Conservation (phyloP, 2,888 invertebrate species). For the Philereme transversata region DNA sequence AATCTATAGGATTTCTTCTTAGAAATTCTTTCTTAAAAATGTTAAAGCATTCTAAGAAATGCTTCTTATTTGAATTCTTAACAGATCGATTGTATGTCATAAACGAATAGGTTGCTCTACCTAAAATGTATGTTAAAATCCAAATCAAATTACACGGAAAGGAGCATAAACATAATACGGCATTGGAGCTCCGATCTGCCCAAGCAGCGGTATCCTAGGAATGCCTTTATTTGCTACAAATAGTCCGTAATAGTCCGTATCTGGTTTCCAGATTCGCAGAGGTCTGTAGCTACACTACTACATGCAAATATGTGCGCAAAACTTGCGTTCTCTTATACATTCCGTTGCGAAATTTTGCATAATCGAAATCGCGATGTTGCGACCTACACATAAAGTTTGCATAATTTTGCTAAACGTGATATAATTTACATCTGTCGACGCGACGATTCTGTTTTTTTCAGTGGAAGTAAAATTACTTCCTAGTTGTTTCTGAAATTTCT, state of each 20-base stretch:
- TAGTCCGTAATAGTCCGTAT: conserved; percentile 40
- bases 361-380: conserved; percentile 41
- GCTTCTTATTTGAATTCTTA: background rate
- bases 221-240: conserved; percentile 47
- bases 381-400: conserved; percentile 47
- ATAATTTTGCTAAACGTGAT: conserved; percentile 49
- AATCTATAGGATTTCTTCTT: too few species aligned
- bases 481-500: conserved; percentile 6
- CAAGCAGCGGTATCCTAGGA: conserved; percentile 45
- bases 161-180: conserved; percentile 11
- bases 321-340: conserved; percentile 38
- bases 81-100: conserved; percentile 1
- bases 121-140: conserved; percentile 3
- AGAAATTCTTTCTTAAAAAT: too few species aligned
- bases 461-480: conserved; percentile 19
- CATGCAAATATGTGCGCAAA: conserved; percentile 41
- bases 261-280: conserved; percentile 29
- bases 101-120: background rate
- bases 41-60: background rate
- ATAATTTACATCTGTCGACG: conserved; percentile 42
- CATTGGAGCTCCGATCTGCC: conserved; percentile 18
- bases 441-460: conserved; percentile 8
- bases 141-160: conserved; percentile 15
- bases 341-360: conserved; percentile 46
- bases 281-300: conserved; percentile 30